Evolutionary conservation across 2,797 vertebrate species (phyloP), one percentile per base, ranked within the genome.

Genomic region (Thripadectes ignobilis): DNA sequence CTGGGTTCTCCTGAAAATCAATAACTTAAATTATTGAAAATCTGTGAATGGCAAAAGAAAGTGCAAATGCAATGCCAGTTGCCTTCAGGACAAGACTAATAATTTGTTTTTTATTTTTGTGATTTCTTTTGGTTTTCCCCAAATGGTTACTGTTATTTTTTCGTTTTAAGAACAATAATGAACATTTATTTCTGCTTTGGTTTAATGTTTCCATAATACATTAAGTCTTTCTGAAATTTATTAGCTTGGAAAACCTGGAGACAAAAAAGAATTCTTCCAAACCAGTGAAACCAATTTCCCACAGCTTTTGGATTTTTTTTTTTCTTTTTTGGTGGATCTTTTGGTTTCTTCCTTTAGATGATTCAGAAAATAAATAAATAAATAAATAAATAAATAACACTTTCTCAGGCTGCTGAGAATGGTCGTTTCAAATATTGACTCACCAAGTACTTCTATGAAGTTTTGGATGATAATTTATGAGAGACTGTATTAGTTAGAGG

Each of bases 111-210:
- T 69, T 20, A 38, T 38, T 63, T 82, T 43, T 43, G 16, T 14
- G 6, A 8, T 24, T n/a, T 30, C 2, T 15, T 43, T 63, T 32
- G 10, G 14, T 49, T 67, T 62, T 9, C 2, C 2, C 1, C 0
- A 34, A 30, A 17, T 36, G 55, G 1, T 6, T 38, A 14, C 4
- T 71, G 4, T 29, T 66, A 11, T 46, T 46, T 52, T 72, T 39
- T 71, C 78, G 2, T 55, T 90, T 76, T 55, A 88, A 63, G 16
- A 77, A 2, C 13, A 67, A 63, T 14, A 59, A 26, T 55, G 63
- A 74, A 29, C 4, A 45, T 1, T 55, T 69, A 12, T 32, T 85
- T 74, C 34, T 57, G 14, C 7, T 92, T 73, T 71, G 8, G 3
- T 62, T 77, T 65, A 75, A 26, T 59, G 57, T 58, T 78, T 86